Conservation (phyloP, 2,888 invertebrate genomes). For the Zele albiditarsus region DNA sequence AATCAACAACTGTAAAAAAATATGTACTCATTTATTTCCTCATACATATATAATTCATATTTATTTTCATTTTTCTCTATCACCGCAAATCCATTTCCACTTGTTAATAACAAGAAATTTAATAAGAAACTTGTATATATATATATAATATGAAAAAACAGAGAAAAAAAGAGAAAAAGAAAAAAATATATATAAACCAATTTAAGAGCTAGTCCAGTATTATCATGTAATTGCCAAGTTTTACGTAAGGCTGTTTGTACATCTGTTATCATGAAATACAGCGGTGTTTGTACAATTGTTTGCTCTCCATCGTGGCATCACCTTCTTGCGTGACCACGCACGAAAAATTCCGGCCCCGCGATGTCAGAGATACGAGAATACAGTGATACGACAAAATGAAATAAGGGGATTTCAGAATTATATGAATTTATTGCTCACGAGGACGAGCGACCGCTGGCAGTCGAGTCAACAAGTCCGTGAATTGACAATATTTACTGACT, state of each 20-base stretch:
- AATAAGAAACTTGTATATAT: neutral
- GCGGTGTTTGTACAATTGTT: slow-evolving; percentile 72
- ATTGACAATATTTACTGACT: slow-evolving; percentile 37
- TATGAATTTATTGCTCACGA: slow-evolving; percentile 51
- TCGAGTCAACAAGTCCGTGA: slow-evolving; percentile 28
- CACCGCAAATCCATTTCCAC: too few relatives aligned
- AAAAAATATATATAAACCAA: slow-evolving; percentile 20
- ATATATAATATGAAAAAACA: neutral
- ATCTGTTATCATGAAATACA: slow-evolving; percentile 72
- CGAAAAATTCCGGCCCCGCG: slow-evolving; percentile 53
- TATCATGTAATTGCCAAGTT: slow-evolving; percentile 65
- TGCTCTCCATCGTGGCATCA: slow-evolving; percentile 62
- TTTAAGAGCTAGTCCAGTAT: slow-evolving; percentile 50
- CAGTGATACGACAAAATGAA: slow-evolving; percentile 10
- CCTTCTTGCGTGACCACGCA: slow-evolving; percentile 65
- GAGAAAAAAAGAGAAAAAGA: neutral
- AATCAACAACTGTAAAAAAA: too few relatives aligned
- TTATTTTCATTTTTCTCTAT: too few relatives aligned
- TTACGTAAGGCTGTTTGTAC: slow-evolving; percentile 72
- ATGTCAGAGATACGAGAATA: slow-evolving; percentile 20
- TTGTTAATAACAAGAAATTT: neutral
- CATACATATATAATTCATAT: too few relatives aligned
- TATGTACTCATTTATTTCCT: too few relatives aligned
- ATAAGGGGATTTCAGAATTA: slow-evolving; percentile 53
- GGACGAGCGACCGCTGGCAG: slow-evolving; percentile 28